Evolutionary conservation across 2,797 vertebrate species (phyloP).

Genomic region (Pseudochirops corinnae): DNA sequence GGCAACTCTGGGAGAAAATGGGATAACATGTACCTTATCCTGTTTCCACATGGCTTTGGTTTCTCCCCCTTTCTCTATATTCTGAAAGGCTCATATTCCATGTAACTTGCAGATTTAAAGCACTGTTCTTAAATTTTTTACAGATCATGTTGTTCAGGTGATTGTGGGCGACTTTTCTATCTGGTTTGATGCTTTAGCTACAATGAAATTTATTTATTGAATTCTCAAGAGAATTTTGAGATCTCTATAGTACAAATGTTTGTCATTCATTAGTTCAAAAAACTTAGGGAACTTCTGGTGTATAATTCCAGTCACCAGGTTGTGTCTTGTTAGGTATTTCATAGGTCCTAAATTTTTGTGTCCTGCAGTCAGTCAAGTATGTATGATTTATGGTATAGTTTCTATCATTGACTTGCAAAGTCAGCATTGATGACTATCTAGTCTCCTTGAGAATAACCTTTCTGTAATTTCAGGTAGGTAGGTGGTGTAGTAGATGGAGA

Average conservation of each 20-base stretch:
- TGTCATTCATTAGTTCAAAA: neutral
- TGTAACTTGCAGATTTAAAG: neutral
- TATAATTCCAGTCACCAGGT: neutral
- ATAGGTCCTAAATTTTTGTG: neutral
- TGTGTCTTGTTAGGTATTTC: neutral
- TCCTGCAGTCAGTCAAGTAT: neutral
- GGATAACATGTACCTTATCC: neutral
- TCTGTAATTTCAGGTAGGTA: neutral
- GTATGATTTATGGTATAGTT: neutral
- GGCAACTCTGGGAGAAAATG: neutral
- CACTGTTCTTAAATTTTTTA: neutral
- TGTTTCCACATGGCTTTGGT: neutral
- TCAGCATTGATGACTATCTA: neutral
- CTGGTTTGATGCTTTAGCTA: neutral
- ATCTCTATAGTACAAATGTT: neutral
- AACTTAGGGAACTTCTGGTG: neutral
- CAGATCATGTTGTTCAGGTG: neutral
- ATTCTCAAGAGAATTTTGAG: neutral
- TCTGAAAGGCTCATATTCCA: neutral
- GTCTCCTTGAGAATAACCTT: neutral
- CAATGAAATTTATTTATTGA: neutral
- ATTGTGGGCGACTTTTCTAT: neutral
- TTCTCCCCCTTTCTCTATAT: neutral
- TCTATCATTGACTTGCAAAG: neutral
- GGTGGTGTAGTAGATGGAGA: neutral